phyloP scores from a whole-genome alignment of 2,888 invertebrate genomes.

The Dolomedes plantarius region DNA sequence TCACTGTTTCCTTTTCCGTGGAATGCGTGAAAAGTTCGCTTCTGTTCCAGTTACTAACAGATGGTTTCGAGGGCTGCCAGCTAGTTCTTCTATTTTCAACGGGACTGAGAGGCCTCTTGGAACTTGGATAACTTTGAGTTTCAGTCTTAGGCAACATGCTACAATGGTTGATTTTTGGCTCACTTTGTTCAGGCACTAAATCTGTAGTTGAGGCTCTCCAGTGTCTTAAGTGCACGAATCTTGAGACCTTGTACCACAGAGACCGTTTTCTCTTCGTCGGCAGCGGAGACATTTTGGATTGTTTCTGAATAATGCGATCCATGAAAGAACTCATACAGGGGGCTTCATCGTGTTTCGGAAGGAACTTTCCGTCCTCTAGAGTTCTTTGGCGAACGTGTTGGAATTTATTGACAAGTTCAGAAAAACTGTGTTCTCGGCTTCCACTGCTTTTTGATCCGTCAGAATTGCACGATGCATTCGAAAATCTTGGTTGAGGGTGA shows the following conservation, averaged over 20 bases:
- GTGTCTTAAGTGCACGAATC: constrained; percentile 28
- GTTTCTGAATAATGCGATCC: constrained; percentile 21
- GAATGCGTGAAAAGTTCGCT: constrained; percentile 45
- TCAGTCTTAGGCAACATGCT: neutral
- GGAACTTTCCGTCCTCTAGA: neutral
- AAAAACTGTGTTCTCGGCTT: neutral
- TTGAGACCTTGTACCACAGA: constrained; percentile 46
- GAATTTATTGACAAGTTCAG: constrained; percentile 32
- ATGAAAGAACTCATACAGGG: constrained; percentile 1
- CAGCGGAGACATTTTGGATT: constrained; percentile 28
- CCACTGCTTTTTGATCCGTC: constrained; percentile 1
- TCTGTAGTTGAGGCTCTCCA: neutral
- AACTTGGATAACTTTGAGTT: neutral
- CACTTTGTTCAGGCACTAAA: neutral
- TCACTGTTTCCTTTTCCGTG: neutral
- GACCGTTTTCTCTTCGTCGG: constrained; percentile 23
- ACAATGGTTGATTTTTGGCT: neutral
- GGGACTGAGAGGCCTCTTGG: neutral
- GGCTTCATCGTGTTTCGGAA: neutral
- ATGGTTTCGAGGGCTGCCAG: constrained; percentile 49
- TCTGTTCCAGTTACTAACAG: constrained; percentile 59
- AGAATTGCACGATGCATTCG: constrained; percentile 33
- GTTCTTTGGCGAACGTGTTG: constrained; percentile 25
- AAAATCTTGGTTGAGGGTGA: constrained; percentile 30
- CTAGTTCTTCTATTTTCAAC: constrained; percentile 32